phyloP scores from a whole-genome alignment of 1,140 invertebrate genomes.

The Leptoteleia sp. region DNA sequence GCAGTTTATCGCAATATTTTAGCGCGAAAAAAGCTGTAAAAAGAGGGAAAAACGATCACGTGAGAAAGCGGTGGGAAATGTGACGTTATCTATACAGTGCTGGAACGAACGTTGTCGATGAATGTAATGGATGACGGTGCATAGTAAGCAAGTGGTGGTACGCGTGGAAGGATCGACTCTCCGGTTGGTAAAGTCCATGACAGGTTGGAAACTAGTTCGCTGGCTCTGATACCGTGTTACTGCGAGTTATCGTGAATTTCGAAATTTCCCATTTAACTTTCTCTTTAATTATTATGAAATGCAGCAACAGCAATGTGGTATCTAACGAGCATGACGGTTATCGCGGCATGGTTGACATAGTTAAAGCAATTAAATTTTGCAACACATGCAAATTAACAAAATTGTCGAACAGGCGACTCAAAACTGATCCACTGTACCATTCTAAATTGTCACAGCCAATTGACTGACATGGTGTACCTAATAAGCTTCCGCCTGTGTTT shows the following conservation, averaged over 20 bases:
- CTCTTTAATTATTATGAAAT: slow-evolving; percentile 62
- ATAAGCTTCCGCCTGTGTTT: too few relatives aligned
- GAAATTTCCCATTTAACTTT: slow-evolving; percentile 63
- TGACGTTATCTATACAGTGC: slow-evolving; percentile 60
- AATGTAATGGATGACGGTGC: slow-evolving; percentile 62
- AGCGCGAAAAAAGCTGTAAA: slow-evolving; percentile 18
- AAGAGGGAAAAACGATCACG: slow-evolving; percentile 30
- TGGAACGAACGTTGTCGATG: slow-evolving; percentile 63
- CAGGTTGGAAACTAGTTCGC: slow-evolving; percentile 59
- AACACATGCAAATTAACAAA: slow-evolving; percentile 44
- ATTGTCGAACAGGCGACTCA: slow-evolving; percentile 42
- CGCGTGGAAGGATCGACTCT: slow-evolving; percentile 51
- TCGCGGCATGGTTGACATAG: slow-evolving; percentile 46
- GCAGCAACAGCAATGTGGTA: slow-evolving; percentile 44
- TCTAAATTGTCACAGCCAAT: too few relatives aligned
- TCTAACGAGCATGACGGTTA: slow-evolving; percentile 49
- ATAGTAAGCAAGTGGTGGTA: slow-evolving; percentile 58
- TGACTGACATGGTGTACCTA: too few relatives aligned
- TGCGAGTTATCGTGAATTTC: slow-evolving; percentile 54
- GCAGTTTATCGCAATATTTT: slow-evolving; percentile 51
- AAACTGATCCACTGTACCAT: slow-evolving; percentile 30
- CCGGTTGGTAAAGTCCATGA: slow-evolving; percentile 53
- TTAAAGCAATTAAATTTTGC: slow-evolving; percentile 57
- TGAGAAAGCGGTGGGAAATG: slow-evolving; percentile 47
- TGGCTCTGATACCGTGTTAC: slow-evolving; percentile 45